phyloP scores from a whole-genome alignment of 2,888 invertebrate genomes.

The Xestoiulus laeticollis region DNA sequence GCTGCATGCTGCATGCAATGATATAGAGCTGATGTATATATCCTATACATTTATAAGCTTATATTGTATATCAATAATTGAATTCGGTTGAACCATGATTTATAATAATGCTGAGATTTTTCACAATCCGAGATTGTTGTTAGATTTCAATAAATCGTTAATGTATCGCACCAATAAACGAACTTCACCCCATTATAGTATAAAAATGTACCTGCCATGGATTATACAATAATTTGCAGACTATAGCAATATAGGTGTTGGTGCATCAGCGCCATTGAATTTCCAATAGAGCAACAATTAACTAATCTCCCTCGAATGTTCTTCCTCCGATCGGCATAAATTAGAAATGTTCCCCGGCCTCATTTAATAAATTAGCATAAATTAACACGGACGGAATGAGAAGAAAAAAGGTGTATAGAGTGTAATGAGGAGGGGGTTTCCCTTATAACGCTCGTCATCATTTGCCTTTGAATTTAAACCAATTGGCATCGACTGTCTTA shows the following conservation, averaged over 20 bases:
- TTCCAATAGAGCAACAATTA: background rate
- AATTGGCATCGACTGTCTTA: constrained; percentile 41
- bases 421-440: constrained; percentile 11
- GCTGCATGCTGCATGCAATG: too few relatives aligned
- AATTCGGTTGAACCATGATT: too few relatives aligned
- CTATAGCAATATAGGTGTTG: too few relatives aligned
- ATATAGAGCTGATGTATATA: too few relatives aligned
- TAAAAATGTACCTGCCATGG: too few relatives aligned
- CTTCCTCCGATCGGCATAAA: background rate
- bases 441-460: background rate
- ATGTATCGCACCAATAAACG: background rate
- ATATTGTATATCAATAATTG: too few relatives aligned
- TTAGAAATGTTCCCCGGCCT: background rate
- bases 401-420: background rate
- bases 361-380: constrained; percentile 41
- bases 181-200: background rate
- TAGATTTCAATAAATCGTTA: too few relatives aligned
- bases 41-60: too few relatives aligned
- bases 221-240: too few relatives aligned
- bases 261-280: background rate
- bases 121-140: too few relatives aligned
- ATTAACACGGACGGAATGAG: background rate
- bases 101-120: too few relatives aligned
- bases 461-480: constrained; percentile 35
- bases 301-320: background rate